A percentile compares a stretch with the other conserved stretches of the same genome.
Conservation (phyloP, 2,888 invertebrate species). For the Hipparchia semele region DNA sequence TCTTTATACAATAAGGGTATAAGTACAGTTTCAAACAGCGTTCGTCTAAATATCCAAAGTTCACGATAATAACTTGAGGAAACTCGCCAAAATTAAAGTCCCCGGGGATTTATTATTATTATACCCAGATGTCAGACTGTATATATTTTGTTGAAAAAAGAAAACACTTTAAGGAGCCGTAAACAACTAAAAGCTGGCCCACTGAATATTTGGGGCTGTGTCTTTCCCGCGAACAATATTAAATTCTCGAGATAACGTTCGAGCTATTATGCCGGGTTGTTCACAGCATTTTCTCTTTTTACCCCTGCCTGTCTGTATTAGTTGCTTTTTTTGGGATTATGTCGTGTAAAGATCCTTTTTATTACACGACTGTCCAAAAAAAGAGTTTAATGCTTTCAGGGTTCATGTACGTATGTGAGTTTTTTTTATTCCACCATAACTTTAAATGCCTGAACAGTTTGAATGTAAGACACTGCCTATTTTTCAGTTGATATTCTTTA, state of each 20-base stretch:
- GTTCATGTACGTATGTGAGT: too few species aligned
- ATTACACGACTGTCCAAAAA: neutral
- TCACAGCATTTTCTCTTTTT: slow-evolving; percentile 14
- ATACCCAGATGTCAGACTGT: neutral
- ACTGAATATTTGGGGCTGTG: slow-evolving; percentile 19
- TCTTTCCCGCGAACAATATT: slow-evolving; percentile 24
- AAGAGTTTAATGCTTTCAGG: too few species aligned
- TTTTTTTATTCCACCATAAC: too few species aligned
- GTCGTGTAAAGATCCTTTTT: neutral
- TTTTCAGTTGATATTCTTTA: too few species aligned
- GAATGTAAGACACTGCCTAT: too few species aligned
- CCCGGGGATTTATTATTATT: slow-evolving; percentile 12
- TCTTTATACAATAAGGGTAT: too few species aligned
- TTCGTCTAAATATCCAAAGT: neutral
- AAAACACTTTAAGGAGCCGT: slow-evolving; percentile 16
- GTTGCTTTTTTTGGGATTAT: slow-evolving; percentile 2
- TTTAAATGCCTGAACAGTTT: too few species aligned
- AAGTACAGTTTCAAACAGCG: neutral
- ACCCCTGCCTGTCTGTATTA: slow-evolving; percentile 4
- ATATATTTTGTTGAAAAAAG: slow-evolving; percentile 10
- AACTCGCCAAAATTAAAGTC: slow-evolving; percentile 17
- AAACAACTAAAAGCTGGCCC: slow-evolving; percentile 21
- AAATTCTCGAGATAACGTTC: slow-evolving; percentile 20
- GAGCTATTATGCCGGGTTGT: slow-evolving; percentile 19
- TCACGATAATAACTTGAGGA: neutral